A percentile compares a stretch with the other conserved stretches of the same genome.
Evolutionary conservation across 1,140 invertebrate genomes (phyloP).

Genomic region (Aphelinus certus): DNA sequence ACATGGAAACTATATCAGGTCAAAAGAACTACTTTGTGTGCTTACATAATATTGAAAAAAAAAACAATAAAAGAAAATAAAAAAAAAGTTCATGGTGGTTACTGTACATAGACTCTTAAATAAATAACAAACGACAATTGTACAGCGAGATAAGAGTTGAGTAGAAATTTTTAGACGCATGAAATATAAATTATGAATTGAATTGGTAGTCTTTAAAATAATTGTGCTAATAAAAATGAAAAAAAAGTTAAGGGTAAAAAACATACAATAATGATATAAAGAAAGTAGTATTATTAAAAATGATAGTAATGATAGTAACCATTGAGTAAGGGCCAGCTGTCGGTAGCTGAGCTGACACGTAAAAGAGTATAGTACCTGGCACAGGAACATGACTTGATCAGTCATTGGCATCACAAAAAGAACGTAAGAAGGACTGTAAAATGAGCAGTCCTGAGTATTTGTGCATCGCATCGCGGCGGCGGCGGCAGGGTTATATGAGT

Average conservation of each 20-base stretch:
- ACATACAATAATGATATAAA: background rate
- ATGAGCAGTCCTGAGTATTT: slow-evolving; percentile 62
- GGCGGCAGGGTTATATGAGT: background rate
- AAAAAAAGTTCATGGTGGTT: background rate
- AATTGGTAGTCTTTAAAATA: background rate
- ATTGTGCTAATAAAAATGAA: background rate
- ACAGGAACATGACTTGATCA: slow-evolving; percentile 67
- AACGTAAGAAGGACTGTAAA: slow-evolving; percentile 61
- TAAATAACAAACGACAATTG: slow-evolving; percentile 65
- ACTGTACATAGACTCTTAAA: slow-evolving; percentile 65
- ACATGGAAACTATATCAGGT: too few relatives aligned
- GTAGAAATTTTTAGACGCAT: slow-evolving; percentile 46
- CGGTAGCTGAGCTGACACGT: slow-evolving; percentile 39
- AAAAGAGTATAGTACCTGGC: slow-evolving; percentile 67
- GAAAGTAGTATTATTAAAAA: slow-evolving; percentile 20
- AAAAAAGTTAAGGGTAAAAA: too few relatives aligned
- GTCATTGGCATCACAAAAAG: slow-evolving; percentile 65
- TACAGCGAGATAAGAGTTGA: slow-evolving; percentile 48
- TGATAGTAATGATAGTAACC: slow-evolving; percentile 55
- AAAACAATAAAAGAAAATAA: background rate
- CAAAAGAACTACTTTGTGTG: too few relatives aligned
- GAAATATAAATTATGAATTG: background rate
- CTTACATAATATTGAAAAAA: too few relatives aligned
- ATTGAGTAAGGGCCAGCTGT: background rate
- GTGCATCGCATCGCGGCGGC: slow-evolving; percentile 48